Evolutionary conservation across 2,113 vertebrate genomes (phyloP), one percentile per base, ranked within the genome.

Genomic region (Heteronetta atricapilla): DNA sequence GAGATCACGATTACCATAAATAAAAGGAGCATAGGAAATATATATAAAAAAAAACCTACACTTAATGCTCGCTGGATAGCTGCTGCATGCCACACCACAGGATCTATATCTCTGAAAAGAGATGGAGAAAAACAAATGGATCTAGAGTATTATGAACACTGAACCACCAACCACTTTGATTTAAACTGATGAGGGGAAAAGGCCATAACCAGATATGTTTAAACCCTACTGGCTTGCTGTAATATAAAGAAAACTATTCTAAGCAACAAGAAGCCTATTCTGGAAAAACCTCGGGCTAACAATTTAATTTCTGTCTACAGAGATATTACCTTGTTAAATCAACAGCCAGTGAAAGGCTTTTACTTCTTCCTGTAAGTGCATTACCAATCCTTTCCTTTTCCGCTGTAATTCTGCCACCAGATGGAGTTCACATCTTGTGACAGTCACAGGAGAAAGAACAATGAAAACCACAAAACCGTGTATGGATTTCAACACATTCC

Each of bases 241-340:
- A 88, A 75, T 56, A 81, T 28, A 90, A 91, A 87, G 52, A 82
- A 75, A 96, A 83, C 38, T 82, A 91, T 86, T 97, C 73, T 36
- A 81, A 94, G 94, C 72, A 95, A 70, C 53, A 88, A 86, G 74
- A 44, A 91, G 13, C 15, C 17, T 88, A 89, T 83, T 96, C 84
- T 76, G 67, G 40, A 96, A 96, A 53, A 85, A 73, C 17, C 36
- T 22, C 56, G 93, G 80, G 89, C 38, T 90, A 93, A 80, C 40
- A 84, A 76, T 89, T 95, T 95, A 92, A 96, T 93, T 95, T 96
- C 76, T 94, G 72, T 85, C 74, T 81, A 64, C 46, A 93, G 84
- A 97, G 88, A 79, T 80, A 90, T 77, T 92, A 86, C 75, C 82
- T 86, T 93, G n/a, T 86, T 97, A 91, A 96, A 89, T 91, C 80